Evolutionary conservation across 1,140 invertebrate genomes (phyloP).

Genomic region (Drosophila suzukii): DNA sequence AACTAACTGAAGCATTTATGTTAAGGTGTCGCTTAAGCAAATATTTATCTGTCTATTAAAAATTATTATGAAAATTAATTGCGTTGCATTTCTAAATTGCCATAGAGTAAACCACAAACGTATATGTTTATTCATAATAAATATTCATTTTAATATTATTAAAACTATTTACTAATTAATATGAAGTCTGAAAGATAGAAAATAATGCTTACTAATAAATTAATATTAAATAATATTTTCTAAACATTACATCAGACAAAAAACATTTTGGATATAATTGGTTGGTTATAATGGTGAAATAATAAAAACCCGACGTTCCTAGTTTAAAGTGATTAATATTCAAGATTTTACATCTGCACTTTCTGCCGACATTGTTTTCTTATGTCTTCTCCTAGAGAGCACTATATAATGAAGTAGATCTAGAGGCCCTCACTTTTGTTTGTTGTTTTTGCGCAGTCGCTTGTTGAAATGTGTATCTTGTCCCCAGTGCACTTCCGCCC

Average conservation of each 20-base stretch:
- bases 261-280: no score
- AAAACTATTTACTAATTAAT: no score
- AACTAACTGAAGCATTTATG: slow-evolving; percentile 8
- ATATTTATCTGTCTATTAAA: neutral
- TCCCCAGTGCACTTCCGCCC: slow-evolving; percentile 35
- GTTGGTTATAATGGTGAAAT: no score
- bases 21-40: neutral
- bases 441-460: slow-evolving; percentile 53
- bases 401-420: slow-evolving; percentile 4
- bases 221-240: no score
- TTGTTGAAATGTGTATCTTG: slow-evolving; percentile 48
- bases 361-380: slow-evolving; percentile 5
- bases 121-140: no score
- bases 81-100: no score
- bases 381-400: slow-evolving; percentile 14
- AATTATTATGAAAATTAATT: neutral
- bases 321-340: slow-evolving; percentile 2
- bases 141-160: no score
- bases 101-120: no score
- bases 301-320: no score
- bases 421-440: slow-evolving; percentile 27
- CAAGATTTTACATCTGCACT: neutral
- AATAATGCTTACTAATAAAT: no score
- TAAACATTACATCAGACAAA: no score
- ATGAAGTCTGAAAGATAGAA: no score